A percentile compares a stretch with the other conserved stretches of the same genome.
Conservation (phyloP, 92 coral and sea anemone species). For the Hydrozoanthus gracilis region DNA sequence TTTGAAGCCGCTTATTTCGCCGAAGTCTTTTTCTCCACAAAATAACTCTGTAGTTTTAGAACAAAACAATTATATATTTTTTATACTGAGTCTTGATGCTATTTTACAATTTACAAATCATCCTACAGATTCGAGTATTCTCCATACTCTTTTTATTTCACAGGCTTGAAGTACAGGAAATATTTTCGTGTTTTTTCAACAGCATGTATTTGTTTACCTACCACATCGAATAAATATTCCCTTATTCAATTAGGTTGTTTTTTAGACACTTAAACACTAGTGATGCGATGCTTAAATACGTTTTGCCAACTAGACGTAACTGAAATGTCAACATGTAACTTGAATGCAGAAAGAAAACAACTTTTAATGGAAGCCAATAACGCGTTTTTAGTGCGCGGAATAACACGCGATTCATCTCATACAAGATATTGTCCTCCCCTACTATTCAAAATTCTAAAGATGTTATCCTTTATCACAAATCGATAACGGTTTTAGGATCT, state of each 20-base stretch:
- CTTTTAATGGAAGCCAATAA: not conserved
- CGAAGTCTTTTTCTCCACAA: too few species aligned
- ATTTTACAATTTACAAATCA: not conserved
- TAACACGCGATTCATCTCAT: not conserved
- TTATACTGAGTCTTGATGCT: not conserved
- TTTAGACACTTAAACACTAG: not conserved
- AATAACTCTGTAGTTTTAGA: too few species aligned
- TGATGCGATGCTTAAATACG: slow-evolving; percentile 12
- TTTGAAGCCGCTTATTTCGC: too few species aligned
- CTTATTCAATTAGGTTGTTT: slow-evolving; percentile 7
- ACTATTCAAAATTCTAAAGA: not conserved
- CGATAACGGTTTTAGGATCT: slow-evolving; percentile 39
- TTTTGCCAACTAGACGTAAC: not conserved
- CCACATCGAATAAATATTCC: slow-evolving; percentile 15
- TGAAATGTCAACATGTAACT: not conserved
- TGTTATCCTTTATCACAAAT: slow-evolving; percentile 38
- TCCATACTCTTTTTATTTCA: not conserved
- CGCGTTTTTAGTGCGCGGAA: not conserved
- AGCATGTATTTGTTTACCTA: slow-evolving; percentile 25
- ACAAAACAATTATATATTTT: too few species aligned
- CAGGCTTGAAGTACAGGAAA: not conserved
- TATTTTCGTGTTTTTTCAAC: not conserved
- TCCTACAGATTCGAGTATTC: too few species aligned
- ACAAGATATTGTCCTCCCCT: not conserved
- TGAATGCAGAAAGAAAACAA: slow-evolving; percentile 19